Percentiles rank a stretch among this genome's conserved stretches.
Conservation (phyloP, 2,888 invertebrate genomes). For the Scelioninae gen. 1 region DNA sequence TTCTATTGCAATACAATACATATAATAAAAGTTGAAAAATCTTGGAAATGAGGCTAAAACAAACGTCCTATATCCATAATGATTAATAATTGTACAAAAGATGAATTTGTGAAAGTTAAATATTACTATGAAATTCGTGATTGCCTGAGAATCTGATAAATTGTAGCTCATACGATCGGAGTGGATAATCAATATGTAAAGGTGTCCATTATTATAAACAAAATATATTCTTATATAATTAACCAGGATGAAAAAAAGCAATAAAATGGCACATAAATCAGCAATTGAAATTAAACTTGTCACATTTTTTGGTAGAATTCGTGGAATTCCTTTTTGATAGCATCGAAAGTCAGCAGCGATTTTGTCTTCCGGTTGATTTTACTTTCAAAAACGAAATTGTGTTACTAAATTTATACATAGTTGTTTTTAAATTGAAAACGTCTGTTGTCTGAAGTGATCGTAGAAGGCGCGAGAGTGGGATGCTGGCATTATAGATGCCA, state of each 20-base stretch:
- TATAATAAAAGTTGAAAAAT: constrained; percentile 15
- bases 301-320: background rate
- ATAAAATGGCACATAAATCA: no score
- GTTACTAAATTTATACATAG: constrained; percentile 38
- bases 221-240: constrained; percentile 9
- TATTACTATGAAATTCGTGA: constrained; percentile 47
- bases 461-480: constrained; percentile 71
- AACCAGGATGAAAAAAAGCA: background rate
- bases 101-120: constrained; percentile 56
- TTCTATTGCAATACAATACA: background rate
- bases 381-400: constrained; percentile 48
- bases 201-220: background rate
- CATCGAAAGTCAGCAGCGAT: constrained; percentile 24
- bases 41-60: constrained; percentile 14
- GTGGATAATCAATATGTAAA: constrained; percentile 42
- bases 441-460: constrained; percentile 56
- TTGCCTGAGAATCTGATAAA: constrained; percentile 40
- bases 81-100: constrained; percentile 47
- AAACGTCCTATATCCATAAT: constrained; percentile 56
- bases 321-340: background rate
- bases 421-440: constrained; percentile 50
- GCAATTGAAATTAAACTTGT: no score
- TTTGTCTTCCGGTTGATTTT: constrained; percentile 30
- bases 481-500: constrained; percentile 75
- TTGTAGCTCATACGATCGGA: constrained; percentile 28